Conservation (phyloP, 2,113 vertebrate species). For the Paracyprichromis sp. region DNA sequence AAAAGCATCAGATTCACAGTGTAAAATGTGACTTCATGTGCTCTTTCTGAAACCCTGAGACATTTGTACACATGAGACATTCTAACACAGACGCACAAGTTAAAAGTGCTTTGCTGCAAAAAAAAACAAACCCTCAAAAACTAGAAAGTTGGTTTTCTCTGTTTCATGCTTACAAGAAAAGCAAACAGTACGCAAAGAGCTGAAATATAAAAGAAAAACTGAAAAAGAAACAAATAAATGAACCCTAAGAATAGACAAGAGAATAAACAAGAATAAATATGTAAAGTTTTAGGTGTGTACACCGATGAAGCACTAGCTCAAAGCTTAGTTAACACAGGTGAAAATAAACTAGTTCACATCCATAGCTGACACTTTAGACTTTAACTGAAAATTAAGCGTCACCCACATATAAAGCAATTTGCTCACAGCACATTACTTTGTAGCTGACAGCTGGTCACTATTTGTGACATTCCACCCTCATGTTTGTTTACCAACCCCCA, state of each 20-base stretch:
- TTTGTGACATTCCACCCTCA: not conserved
- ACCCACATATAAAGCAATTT: not conserved
- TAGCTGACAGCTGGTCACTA: not conserved
- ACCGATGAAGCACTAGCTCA: not conserved
- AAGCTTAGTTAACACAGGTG: not conserved
- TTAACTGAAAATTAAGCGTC: not conserved
- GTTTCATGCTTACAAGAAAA: constrained; percentile 60
- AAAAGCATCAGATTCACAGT: not conserved
- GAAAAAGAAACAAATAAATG: not conserved
- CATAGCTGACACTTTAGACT: not conserved
- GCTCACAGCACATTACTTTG: not conserved
- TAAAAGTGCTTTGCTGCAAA: not conserved
- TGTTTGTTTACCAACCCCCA: not conserved
- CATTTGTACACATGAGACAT: not conserved
- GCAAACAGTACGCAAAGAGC: constrained; percentile 16
- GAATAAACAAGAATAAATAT: constrained; percentile 3
- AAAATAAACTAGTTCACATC: not conserved
- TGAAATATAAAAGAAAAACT: constrained; percentile 4
- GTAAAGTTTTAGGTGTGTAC: constrained; percentile 37
- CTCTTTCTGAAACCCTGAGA: not conserved
- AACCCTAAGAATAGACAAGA: constrained; percentile 2
- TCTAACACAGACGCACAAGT: not conserved
- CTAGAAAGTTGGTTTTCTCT: not conserved
- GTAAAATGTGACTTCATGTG: not conserved
- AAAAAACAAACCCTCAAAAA: not conserved